Evolutionary conservation across 2,797 vertebrate species (phyloP).

Genomic region (Lithobates sylvaticus): DNA sequence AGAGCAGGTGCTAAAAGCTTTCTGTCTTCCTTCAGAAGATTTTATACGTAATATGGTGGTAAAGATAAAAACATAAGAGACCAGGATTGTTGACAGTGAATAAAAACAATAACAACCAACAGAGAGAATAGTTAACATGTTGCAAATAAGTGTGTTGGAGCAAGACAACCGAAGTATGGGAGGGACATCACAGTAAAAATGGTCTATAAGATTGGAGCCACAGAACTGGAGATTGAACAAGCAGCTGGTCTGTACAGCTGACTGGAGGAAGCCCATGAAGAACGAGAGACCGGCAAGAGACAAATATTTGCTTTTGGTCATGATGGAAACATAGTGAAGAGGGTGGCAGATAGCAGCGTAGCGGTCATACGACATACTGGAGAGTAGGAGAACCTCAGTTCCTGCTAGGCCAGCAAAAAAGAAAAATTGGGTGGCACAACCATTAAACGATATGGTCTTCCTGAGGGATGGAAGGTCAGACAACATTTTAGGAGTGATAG

Average conservation of each 20-base stretch:
- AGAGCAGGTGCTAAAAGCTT: neutral
- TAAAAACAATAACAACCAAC: too few relatives aligned
- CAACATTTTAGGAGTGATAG: conserved; percentile 5
- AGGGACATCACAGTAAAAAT: too few relatives aligned
- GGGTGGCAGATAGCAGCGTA: conserved; percentile 28
- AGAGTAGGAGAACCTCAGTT: conserved; percentile 9
- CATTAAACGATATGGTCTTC: conserved; percentile 6
- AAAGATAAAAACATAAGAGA: too few relatives aligned
- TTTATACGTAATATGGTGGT: too few relatives aligned
- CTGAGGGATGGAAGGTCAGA: neutral
- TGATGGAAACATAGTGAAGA: conserved; percentile 20
- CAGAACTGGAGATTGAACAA: too few relatives aligned
- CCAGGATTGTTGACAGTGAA: too few relatives aligned
- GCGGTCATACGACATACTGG: conserved; percentile 15
- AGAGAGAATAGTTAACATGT: too few relatives aligned
- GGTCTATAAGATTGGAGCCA: too few relatives aligned
- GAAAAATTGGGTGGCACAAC: conserved; percentile 23
- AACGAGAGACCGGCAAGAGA: neutral
- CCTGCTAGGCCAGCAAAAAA: neutral
- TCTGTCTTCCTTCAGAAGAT: neutral
- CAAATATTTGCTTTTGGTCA: conserved; percentile 1
- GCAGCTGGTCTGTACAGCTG: too few relatives aligned
- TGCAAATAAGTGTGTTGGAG: too few relatives aligned
- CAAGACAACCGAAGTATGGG: too few relatives aligned
- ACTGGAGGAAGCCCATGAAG: neutral